Evolutionary conservation across 2,888 invertebrate species (phyloP), one percentile per base, ranked within the genome.

Genomic region (Cephus rjabovi): DNA sequence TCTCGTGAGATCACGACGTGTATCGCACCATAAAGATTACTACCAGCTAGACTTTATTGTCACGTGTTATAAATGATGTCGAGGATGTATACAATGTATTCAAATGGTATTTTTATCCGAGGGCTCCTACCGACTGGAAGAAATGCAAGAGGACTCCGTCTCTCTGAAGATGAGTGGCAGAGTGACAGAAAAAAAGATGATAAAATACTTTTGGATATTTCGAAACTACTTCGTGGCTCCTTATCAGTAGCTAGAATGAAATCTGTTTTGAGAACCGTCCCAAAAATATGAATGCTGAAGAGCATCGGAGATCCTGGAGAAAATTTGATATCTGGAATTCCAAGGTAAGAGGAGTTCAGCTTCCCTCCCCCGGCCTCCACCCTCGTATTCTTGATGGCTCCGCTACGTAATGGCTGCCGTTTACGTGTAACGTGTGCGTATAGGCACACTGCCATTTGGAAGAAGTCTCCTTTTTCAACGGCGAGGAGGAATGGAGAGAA

Each of bases 91-190:
- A 68, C 76, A 74, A 77, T 74, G 73, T 89, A 90, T 90, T 90
- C 90, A 90, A 90, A 91, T 90, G 90, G 86, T 88, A 90, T 87
- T 89, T 90, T 91, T 90, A 90, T 90, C 90, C 89, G 84, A 79
- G 86, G 82, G 82, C 83, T 88, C 84, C 86, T 88, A 85, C 88
- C 87, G 87, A 84, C 88, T 86, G 89, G 87, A 90, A 89, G 89
- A 85, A 88, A 56, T 74, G 56, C 56, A 69, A 73, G 73, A 74
- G 78, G 77, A 79, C 75, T 77, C 76, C 76, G 76, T 78, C 76
- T 69, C 34, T 69, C 40, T 73, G 76, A 76, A 40, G 75, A 77
- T 79, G 76, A 78, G 80, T 74, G 69, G 73, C 75, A 76, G 78
- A 71, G 68, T 35, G 80, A 70, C 78, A 79, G 79, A 80, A 83